Evolutionary conservation across 2,797 vertebrate species (phyloP).

Genomic region (Parotocinclus haroldoi): DNA sequence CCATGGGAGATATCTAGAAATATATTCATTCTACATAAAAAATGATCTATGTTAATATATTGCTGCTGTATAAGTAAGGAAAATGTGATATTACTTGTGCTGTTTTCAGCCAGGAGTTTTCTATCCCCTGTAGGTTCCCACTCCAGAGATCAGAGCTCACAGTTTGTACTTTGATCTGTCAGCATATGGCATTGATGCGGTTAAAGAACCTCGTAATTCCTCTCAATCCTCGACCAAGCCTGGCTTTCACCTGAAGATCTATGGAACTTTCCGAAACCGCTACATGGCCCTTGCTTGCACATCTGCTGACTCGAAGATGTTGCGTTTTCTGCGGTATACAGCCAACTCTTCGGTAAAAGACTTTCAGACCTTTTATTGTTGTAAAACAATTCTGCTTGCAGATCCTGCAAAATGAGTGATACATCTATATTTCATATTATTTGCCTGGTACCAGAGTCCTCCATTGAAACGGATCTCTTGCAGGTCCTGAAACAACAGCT

Average conservation of each 20-base stretch:
- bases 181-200: constrained; percentile 72
- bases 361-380: no score
- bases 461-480: no score
- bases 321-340: constrained; percentile 74
- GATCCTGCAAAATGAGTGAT: no score
- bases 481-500: no score
- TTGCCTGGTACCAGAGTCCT: no score
- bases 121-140: constrained; percentile 67
- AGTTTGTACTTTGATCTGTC: constrained; percentile 78
- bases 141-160: constrained; percentile 78
- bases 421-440: no score
- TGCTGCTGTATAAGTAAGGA: neutral
- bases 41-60: no score
- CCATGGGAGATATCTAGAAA: no score
- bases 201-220: constrained; percentile 59
- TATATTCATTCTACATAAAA: no score
- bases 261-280: constrained; percentile 76
- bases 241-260: constrained; percentile 80
- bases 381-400: no score
- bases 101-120: no score
- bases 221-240: constrained; percentile 56
- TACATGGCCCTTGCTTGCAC: constrained; percentile 76
- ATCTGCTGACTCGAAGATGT: constrained; percentile 73
- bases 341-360: constrained; percentile 74
- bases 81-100: no score